Percentiles rank a stretch among this genome's conserved stretches.
Conservation (phyloP, 2,888 invertebrate species). For the Flexamia atlantica region DNA sequence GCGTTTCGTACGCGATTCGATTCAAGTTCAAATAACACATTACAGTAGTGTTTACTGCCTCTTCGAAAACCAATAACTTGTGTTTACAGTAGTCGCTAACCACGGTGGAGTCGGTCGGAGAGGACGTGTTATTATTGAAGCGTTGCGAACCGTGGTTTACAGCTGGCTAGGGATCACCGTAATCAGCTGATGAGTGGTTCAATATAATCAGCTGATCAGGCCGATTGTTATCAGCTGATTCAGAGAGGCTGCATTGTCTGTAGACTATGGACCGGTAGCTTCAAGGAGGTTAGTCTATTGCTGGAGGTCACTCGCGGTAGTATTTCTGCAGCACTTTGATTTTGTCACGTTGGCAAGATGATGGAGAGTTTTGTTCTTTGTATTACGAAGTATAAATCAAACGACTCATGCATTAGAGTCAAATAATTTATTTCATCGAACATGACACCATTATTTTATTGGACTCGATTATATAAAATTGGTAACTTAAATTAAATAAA, state of each 20-base stretch:
- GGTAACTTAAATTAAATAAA: too few relatives aligned
- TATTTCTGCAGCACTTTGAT: too few relatives aligned
- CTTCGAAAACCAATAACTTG: constrained; percentile 9
- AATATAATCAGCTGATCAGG: neutral
- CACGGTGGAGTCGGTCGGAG: neutral
- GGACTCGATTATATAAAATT: too few relatives aligned
- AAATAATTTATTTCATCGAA: too few relatives aligned
- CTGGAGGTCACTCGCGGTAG: too few relatives aligned
- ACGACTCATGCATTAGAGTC: too few relatives aligned
- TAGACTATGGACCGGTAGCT: neutral
- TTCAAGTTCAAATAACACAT: constrained; percentile 25
- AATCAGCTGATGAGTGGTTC: constrained; percentile 4
- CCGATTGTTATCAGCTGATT: constrained; percentile 25
- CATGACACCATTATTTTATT: too few relatives aligned
- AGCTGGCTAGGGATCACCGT: constrained; percentile 15
- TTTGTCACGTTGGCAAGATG: too few relatives aligned
- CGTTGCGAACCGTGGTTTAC: constrained; percentile 22
- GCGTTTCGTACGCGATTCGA: neutral
- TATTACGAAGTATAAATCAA: too few relatives aligned
- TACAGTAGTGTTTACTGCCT: neutral
- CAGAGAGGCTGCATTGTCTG: constrained; percentile 24
- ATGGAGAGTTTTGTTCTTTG: too few relatives aligned
- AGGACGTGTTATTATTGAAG: constrained; percentile 29
- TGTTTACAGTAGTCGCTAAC: constrained; percentile 31
- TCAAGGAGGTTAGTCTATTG: too few relatives aligned